A percentile compares a stretch with the other conserved stretches of the same genome.
Conservation (phyloP, 1,140 invertebrate genomes). For the Magallana ariakensis region DNA sequence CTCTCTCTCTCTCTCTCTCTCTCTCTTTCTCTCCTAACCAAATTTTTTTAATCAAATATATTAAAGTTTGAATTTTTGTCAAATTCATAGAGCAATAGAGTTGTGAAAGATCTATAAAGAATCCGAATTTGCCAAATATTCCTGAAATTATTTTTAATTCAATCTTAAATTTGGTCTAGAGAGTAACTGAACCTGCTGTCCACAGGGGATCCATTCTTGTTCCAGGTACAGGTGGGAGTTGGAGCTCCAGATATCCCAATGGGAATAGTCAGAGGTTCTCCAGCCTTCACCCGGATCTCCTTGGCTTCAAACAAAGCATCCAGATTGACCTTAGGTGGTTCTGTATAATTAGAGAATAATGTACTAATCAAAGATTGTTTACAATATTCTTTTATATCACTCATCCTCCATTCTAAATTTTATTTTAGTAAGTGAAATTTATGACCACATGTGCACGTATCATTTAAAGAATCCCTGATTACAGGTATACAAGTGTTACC, state of each 20-base stretch:
- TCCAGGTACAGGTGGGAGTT: slow-evolving; percentile 94
- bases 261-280: slow-evolving; percentile 96
- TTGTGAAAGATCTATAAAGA: not conserved
- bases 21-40: too few relatives aligned
- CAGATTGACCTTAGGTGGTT: slow-evolving; percentile 95
- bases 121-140: too few relatives aligned
- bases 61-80: too few relatives aligned
- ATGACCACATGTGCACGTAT: too few relatives aligned
- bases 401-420: not conserved
- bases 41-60: too few relatives aligned
- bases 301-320: slow-evolving; percentile 92
- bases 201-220: slow-evolving; percentile 85
- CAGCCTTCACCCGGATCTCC: slow-evolving; percentile 96
- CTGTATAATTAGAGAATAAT: slow-evolving; percentile 79
- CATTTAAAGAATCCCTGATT: not conserved
- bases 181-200: slow-evolving; percentile 63
- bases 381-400: not conserved
- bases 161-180: not conserved
- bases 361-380: not conserved
- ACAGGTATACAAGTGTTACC: slow-evolving; percentile 76
- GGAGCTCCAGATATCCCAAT: slow-evolving; percentile 97
- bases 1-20: too few relatives aligned
- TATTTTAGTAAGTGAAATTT: too few relatives aligned
- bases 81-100: too few relatives aligned
- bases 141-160: too few relatives aligned